phyloP scores from a whole-genome alignment of 92 coral and sea anemone species.

The Bergia sp. region DNA sequence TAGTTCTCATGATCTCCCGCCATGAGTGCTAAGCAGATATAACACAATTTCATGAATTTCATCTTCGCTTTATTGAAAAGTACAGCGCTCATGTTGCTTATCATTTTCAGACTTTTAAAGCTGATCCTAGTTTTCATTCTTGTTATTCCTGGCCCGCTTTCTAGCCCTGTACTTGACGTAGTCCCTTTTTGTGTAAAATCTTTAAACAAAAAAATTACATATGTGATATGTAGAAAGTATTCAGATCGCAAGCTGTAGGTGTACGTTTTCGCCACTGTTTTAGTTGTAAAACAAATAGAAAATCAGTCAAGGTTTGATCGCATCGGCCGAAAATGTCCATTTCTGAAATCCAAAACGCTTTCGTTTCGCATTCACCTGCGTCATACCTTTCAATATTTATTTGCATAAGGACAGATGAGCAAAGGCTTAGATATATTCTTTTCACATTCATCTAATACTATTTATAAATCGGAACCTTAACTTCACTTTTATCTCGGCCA shows the following conservation, averaged over 20 bases:
- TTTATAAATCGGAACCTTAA: constrained; percentile 45
- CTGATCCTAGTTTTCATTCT: background rate
- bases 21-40: constrained; percentile 2
- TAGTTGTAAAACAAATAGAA: background rate
- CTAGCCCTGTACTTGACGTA: background rate
- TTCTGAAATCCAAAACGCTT: constrained; percentile 38
- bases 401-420: constrained; percentile 44
- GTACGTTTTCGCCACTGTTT: background rate
- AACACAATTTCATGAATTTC: background rate
- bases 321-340: background rate
- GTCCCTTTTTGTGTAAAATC: background rate
- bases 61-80: background rate
- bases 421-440: constrained; percentile 12
- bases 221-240: background rate
- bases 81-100: background rate
- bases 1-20: constrained; percentile 20
- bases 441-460: constrained; percentile 33
- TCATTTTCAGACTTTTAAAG: background rate
- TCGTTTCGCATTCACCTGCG: constrained; percentile 26
- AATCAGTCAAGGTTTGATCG: background rate
- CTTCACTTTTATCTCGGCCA: constrained; percentile 28
- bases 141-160: background rate
- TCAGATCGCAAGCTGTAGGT: background rate
- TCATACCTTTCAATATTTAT: constrained; percentile 24
- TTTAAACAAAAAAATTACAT: background rate